Base-by-base conservation (phyloP, 2,113 vertebrate genomes). In the Equus quagga region DNA sequence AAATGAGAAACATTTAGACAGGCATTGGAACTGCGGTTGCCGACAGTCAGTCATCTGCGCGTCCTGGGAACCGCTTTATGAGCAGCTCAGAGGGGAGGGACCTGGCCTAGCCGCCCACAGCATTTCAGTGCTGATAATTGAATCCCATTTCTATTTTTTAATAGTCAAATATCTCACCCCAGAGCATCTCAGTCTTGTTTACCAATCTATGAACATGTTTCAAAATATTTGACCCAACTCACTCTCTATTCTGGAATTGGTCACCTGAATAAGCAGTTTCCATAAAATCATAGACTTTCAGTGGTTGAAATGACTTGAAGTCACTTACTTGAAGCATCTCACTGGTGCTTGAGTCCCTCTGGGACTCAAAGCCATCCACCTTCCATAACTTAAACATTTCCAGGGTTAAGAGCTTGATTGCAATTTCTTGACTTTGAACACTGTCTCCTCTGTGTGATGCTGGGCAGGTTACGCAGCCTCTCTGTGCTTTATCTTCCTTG, bases 21-120 rank as follows among this genome's bases (percentile, higher is more conserved):
- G 84, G 46, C 0, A 9, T 17, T 11, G 44, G 94, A 65, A 36
- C 26, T 0, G 0, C 0, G 0, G 78, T 31, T 0, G 2, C 54
- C 49, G 1, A 60, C 95, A 81, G 83, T 73, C 65, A 18, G 88
- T 89, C 83, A 0, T 28, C 83, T 28, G 46, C 36, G 49, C 2
- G 2, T 87, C 1, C 13, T 1, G 73, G 31, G 36, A 56, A 0
- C 1, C 1, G 28, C 46, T 6, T 0, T 0, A 6, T 0, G 56
- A 4, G 58, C 64, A 1, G 15, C 84, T 89, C 2, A 2, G 69
- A 2, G 0, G 0, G 36, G 75, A 0, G 0, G 56, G 31, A 72
- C 28, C 7, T 0, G 49, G n/a, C 15, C 26, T 24, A 3, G 56
- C 41, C 41, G 0, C 72, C 13, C 10, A 19, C 23, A 4, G 64